Conservation (phyloP, 2,888 invertebrate species). For the Tachina grossa region DNA sequence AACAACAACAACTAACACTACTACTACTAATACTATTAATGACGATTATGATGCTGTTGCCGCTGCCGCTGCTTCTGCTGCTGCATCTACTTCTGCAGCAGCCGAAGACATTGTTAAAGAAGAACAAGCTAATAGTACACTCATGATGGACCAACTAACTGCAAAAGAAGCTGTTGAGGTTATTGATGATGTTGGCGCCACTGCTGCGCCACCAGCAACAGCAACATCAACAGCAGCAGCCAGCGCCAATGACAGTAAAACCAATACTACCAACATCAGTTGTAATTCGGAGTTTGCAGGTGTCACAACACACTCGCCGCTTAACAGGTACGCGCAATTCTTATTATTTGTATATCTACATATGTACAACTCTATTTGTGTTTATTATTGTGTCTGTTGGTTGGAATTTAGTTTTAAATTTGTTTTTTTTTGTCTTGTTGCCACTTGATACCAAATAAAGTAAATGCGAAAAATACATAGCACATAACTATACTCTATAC, state of each 20-base stretch:
- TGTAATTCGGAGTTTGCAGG: slow-evolving; percentile 82
- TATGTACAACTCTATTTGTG: slow-evolving; percentile 50
- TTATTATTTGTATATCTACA: slow-evolving; percentile 49
- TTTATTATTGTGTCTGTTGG: slow-evolving; percentile 28
- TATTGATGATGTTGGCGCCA: slow-evolving; percentile 14
- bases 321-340: slow-evolving; percentile 80
- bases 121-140: slow-evolving; percentile 25
- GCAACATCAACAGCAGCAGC: slow-evolving; percentile 54
- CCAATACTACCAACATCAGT: slow-evolving; percentile 77
- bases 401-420: neutral
- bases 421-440: neutral
- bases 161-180: slow-evolving; percentile 46
- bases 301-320: slow-evolving; percentile 77
- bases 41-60: neutral
- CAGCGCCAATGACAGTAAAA: slow-evolving; percentile 75
- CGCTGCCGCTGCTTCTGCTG: neutral
- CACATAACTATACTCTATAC: slow-evolving; percentile 44
- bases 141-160: slow-evolving; percentile 61
- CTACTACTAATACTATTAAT: neutral
- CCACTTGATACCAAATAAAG: slow-evolving; percentile 42
- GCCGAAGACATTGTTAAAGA: slow-evolving; percentile 50
- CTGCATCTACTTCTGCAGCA: slow-evolving; percentile 24
- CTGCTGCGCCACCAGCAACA: neutral
- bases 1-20: slow-evolving; percentile 7
- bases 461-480: slow-evolving; percentile 39